Percentiles rank a stretch among this genome's conserved stretches.
These are phyloP conservation scores for Orestias chungarensis DNA, from an alignment of 2,797 vertebrate species.

Conservation along the genomic window DNA sequence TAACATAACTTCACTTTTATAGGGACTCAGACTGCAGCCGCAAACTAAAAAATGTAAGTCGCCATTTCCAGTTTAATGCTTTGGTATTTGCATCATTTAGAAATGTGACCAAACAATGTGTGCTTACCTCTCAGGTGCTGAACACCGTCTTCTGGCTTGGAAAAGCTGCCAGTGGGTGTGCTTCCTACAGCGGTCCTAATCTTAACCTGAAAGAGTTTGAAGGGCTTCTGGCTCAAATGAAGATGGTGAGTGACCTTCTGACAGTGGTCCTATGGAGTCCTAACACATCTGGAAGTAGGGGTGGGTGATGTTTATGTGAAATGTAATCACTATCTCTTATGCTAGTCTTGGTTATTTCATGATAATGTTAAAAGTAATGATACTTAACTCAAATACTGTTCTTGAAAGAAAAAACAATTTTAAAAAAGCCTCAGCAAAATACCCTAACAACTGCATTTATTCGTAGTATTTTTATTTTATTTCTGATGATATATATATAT, in stretches of 20 bases:
- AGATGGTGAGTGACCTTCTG: slow-evolving; percentile 82
- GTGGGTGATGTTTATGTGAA: too few species aligned
- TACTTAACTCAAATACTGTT: too few species aligned
- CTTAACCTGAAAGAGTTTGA: slow-evolving; percentile 96
- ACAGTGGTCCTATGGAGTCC: not conserved
- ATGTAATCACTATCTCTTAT: too few species aligned
- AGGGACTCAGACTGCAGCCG: slow-evolving; percentile 90
- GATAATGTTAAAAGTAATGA: too few species aligned
- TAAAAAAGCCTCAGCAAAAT: too few species aligned
- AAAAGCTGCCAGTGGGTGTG: slow-evolving; percentile 87
- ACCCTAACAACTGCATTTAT: too few species aligned
- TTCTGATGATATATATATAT: too few species aligned
- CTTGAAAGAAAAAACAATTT: too few species aligned
- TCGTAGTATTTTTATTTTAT: too few species aligned
- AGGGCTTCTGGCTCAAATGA: slow-evolving; percentile 92
- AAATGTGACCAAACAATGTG: not conserved
- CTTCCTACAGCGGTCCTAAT: slow-evolving; percentile 86
- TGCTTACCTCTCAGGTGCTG: slow-evolving; percentile 84
- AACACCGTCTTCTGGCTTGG: slow-evolving; percentile 98
- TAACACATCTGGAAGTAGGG: not conserved
- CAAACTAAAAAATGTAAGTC: slow-evolving; percentile 96
- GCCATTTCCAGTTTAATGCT: not conserved
- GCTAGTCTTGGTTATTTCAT: too few species aligned
- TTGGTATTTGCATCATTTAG: slow-evolving; percentile 1
- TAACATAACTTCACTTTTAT: slow-evolving; percentile 36